These are phyloP conservation scores for Nomada flava DNA, from an alignment of 2,888 invertebrate genomes.

Conservation along the genomic window DNA sequence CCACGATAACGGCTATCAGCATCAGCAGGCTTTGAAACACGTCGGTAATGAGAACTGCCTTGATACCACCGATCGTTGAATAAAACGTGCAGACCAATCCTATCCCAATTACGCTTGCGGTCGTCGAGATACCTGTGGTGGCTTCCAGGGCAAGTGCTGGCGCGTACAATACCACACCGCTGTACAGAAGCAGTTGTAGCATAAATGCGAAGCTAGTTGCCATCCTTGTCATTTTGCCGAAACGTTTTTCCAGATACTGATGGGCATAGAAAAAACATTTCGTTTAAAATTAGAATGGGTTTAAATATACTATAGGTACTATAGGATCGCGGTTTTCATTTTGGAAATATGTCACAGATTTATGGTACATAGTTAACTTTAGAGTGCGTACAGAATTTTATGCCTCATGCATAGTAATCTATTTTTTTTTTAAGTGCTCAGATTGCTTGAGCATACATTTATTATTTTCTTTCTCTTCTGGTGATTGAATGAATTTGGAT, in stretches of 20 bases:
- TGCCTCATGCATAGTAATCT: too few species aligned
- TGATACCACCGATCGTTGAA: conserved; percentile 94
- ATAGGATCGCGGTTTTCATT: too few species aligned
- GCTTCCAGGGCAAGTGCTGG: conserved; percentile 95
- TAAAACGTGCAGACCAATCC: conserved; percentile 93
- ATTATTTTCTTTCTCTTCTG: too few species aligned
- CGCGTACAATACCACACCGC: conserved; percentile 96
- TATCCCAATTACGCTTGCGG: conserved; percentile 89
- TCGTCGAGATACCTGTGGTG: conserved; percentile 90
- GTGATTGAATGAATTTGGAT: too few species aligned
- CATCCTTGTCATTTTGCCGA: conserved; percentile 90
- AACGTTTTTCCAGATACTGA: conserved; percentile 94
- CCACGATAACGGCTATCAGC: conserved; percentile 92
- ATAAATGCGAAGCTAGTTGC: conserved; percentile 94
- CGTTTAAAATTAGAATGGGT: too few species aligned
- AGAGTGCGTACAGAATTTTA: too few species aligned
- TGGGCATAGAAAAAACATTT: conserved; percentile 69
- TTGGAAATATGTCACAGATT: too few species aligned
- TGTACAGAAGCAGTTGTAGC: conserved; percentile 94
- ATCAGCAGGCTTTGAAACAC: conserved; percentile 93
- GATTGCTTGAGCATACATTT: too few species aligned
- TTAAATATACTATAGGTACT: too few species aligned
- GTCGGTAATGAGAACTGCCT: conserved; percentile 94
- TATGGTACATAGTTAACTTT: too few species aligned
- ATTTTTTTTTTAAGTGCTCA: too few species aligned